Evolutionary conservation across 2,113 vertebrate species (phyloP).

Genomic region (Elephantulus edwardii): DNA sequence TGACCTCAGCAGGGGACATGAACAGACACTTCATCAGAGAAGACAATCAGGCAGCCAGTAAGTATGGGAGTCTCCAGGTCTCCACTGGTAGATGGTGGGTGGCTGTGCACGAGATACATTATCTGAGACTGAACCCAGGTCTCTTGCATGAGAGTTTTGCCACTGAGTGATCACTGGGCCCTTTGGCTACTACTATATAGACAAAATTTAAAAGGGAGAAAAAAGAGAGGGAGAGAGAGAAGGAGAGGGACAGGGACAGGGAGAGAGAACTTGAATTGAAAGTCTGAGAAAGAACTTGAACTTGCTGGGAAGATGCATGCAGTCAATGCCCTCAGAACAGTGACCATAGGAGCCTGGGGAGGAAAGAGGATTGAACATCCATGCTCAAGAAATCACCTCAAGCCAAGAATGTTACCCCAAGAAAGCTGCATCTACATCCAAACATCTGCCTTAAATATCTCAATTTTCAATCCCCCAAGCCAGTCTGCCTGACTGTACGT

Average conservation of each 20-base stretch:
- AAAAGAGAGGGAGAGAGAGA: background rate
- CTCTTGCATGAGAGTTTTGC: background rate
- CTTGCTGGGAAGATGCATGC: background rate
- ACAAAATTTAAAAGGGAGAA: too few species aligned
- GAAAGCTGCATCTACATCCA: background rate
- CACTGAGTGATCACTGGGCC: background rate
- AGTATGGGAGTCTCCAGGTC: too few species aligned
- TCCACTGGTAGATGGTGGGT: background rate
- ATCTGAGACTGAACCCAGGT: background rate
- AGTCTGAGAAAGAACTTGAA: background rate
- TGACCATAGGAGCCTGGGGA: background rate
- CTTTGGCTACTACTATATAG: too few species aligned
- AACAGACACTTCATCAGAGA: too few species aligned
- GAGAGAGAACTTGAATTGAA: background rate
- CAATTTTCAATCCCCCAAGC: constrained; percentile 54
- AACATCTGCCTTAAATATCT: background rate
- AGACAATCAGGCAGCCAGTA: too few species aligned
- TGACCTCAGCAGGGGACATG: too few species aligned
- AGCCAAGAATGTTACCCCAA: background rate
- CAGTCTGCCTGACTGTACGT: constrained; percentile 16
- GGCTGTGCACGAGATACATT: background rate
- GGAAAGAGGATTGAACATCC: background rate
- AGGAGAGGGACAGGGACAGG: too few species aligned
- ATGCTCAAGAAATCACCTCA: background rate
- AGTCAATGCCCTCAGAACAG: background rate